These are phyloP conservation scores for Melipona bicolor DNA, from an alignment of 2,888 invertebrate genomes.

Conservation along the genomic window DNA sequence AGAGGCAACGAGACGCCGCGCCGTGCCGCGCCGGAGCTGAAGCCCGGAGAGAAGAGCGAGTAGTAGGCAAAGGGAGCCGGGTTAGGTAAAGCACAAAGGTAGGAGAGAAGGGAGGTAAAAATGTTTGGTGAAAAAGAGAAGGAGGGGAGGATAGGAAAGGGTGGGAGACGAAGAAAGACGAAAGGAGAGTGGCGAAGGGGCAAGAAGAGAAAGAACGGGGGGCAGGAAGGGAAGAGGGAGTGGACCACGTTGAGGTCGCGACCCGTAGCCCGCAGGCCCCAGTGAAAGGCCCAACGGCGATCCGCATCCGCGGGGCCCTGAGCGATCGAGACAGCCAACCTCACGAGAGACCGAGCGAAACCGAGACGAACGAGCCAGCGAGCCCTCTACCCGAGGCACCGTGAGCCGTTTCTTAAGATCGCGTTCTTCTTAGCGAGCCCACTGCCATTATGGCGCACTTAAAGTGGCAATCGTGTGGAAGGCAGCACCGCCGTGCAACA, in stretches of 20 bases:
- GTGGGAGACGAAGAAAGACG: conserved; percentile 35
- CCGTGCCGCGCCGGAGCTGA: conserved; percentile 35
- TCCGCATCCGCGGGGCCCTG: conserved; percentile 74
- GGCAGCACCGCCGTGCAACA: conserved; percentile 72
- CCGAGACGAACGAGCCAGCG: conserved; percentile 54
- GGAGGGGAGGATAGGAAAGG: conserved; percentile 47
- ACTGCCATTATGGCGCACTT: conserved; percentile 79
- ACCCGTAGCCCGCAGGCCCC: conserved; percentile 82
- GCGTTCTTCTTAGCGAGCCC: conserved; percentile 77
- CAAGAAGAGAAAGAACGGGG: conserved; percentile 61
- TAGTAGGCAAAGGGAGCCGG: conserved; percentile 68
- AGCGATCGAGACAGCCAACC: conserved; percentile 54
- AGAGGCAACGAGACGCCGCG: conserved; percentile 45
- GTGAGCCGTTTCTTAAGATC: conserved; percentile 79
- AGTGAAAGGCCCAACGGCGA: conserved; percentile 83
- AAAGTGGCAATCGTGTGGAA: conserved; percentile 79
- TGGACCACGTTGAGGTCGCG: conserved; percentile 83
- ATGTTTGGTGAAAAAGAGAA: conserved; percentile 65
- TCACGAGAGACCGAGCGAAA: conserved; percentile 45
- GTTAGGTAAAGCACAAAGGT: conserved; percentile 70
- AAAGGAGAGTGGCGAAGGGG: conserved; percentile 43
- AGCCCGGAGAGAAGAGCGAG: conserved; percentile 48
- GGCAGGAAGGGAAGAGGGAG: conserved; percentile 78
- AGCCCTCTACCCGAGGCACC: conserved; percentile 67
- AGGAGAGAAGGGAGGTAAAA: conserved; percentile 68